phyloP scores from a whole-genome alignment of 2,113 vertebrate species.

The Platysternon megacephalum region DNA sequence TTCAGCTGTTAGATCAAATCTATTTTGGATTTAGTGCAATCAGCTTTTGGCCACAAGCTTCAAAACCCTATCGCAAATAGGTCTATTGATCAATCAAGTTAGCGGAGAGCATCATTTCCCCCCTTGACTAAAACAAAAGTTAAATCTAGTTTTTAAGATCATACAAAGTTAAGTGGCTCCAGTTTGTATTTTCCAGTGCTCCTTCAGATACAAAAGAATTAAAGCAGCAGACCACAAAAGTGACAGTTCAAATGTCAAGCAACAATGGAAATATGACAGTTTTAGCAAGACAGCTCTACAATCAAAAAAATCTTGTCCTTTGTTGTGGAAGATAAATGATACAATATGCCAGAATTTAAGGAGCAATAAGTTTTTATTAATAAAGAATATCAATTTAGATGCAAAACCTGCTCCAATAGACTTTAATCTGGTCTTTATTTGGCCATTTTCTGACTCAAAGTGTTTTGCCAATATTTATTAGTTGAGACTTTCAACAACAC shows the following conservation, averaged over 20 bases:
- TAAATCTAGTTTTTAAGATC: constrained; percentile 57
- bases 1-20: constrained; percentile 71
- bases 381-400: neutral
- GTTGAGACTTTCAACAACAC: neutral
- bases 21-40: constrained; percentile 63
- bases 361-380: neutral
- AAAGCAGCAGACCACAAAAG: neutral
- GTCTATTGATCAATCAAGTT: constrained; percentile 68
- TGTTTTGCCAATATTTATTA: neutral
- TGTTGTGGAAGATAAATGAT: neutral
- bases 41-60: constrained; percentile 65
- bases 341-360: neutral
- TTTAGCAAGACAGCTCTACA: constrained; percentile 1
- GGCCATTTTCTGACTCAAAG: neutral
- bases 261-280: constrained; percentile 33
- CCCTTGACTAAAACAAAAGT: constrained; percentile 44
- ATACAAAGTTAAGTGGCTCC: constrained; percentile 61
- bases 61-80: constrained; percentile 63
- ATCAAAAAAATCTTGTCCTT: neutral
- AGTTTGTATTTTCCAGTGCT: constrained; percentile 52
- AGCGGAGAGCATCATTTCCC: constrained; percentile 65
- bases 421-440: neutral
- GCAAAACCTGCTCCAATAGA: neutral
- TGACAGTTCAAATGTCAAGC: constrained; percentile 3
- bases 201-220: constrained; percentile 51